Percentiles rank a stretch among this genome's conserved stretches.
Conservation (phyloP, 2,113 vertebrate genomes). For the Sceloporus tristichus region DNA sequence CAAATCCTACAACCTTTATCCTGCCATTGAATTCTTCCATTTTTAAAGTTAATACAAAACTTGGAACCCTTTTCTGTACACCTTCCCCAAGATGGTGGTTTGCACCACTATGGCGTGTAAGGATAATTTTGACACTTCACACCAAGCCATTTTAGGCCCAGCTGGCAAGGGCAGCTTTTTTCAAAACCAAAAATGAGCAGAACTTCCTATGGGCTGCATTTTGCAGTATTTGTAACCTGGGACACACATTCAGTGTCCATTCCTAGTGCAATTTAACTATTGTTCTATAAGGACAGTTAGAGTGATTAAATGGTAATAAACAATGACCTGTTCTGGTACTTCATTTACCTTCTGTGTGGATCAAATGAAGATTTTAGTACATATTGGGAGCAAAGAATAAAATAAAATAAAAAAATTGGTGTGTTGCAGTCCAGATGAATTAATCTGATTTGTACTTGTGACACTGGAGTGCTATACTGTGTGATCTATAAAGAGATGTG, state of each 20-base stretch:
- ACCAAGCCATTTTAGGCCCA: background rate
- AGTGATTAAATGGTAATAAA: background rate
- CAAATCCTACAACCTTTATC: slow-evolving; percentile 9
- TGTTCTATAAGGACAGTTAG: background rate
- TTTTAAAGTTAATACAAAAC: background rate
- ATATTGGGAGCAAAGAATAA: background rate
- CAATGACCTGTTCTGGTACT: background rate
- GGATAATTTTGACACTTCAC: background rate
- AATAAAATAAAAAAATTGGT: background rate
- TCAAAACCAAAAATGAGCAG: no score
- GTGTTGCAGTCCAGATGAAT: background rate
- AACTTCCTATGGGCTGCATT: no score
- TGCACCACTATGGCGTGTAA: no score
- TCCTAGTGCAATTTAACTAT: background rate
- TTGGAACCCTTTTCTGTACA: no score
- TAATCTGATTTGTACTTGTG: background rate
- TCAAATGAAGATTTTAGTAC: background rate
- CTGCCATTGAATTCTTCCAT: slow-evolving; percentile 5
- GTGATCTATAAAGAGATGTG: background rate
- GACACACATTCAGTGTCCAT: background rate
- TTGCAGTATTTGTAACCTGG: no score
- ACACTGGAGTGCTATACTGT: background rate
- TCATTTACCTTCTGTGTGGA: background rate
- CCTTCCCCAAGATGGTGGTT: no score
- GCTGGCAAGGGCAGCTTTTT: no score